A percentile compares a stretch with the other conserved stretches of the same genome.
Evolutionary conservation across 1,140 invertebrate genomes (phyloP).

Genomic region (Streblospio benedicti): DNA sequence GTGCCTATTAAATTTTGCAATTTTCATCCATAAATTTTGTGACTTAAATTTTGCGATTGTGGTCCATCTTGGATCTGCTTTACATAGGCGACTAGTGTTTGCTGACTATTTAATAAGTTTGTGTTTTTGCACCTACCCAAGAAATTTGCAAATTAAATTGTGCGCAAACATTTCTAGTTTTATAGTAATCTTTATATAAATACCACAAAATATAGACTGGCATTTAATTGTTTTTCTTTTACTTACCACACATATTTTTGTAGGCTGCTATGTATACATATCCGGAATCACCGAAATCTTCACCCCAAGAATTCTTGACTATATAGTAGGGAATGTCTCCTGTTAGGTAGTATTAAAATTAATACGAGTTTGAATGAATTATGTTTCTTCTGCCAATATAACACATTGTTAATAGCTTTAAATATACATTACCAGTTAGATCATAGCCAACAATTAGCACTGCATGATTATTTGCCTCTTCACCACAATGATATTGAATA

Average conservation of each 20-base stretch:
- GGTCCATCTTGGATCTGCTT: too few species aligned
- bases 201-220: too few species aligned
- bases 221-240: too few species aligned
- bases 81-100: too few species aligned
- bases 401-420: not conserved
- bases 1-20: too few species aligned
- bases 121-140: too few species aligned
- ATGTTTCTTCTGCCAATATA: not conserved
- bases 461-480: slow-evolving; percentile 63
- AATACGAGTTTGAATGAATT: not conserved
- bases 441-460: slow-evolving; percentile 78
- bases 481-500: slow-evolving; percentile 71
- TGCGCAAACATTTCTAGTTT: too few species aligned
- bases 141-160: too few species aligned
- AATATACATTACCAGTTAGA: slow-evolving; percentile 47
- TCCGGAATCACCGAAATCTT: slow-evolving; percentile 64
- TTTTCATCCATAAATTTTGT: too few species aligned
- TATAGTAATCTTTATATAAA: too few species aligned
- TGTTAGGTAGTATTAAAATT: slow-evolving; percentile 15
- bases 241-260: slow-evolving; percentile 66
- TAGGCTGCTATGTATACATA: slow-evolving; percentile 71
- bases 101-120: too few species aligned
- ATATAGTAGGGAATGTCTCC: slow-evolving; percentile 70
- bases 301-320: slow-evolving; percentile 76
- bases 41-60: too few species aligned